Evolutionary conservation across 37 sponge, comb jelly and placozoan genomes (phyloP), one percentile per base, ranked within the genome.

Genomic region (Chondrilla cf. caribensis): DNA sequence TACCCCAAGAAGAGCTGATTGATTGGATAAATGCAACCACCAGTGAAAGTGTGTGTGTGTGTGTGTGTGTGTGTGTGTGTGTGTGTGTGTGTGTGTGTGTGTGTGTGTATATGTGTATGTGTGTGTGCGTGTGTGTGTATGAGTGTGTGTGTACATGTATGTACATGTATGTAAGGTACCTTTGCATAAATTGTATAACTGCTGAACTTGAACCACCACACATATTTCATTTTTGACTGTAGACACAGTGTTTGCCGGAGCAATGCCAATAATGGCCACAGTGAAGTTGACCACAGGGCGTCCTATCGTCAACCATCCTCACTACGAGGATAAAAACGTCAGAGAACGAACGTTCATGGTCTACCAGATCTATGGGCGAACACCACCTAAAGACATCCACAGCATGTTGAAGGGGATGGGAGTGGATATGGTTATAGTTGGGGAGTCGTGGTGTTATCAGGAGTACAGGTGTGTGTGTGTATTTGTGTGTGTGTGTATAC

Each of bases 261-360:
- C 87, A 37, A 95, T 97, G 98, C 89, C 95, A 18, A 85, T 85
- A 54, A 93, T 85, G 89, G 98, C 98, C 25, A 83, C 90, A 3
- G 77, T 97, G 55, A 90, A 84, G 87, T 83, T 97, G 55, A 78
- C 84, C 33, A 90, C 98, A 37, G 79, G 60, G 3, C 70, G 95
- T 14, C 84, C 92, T 22, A 95, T 97, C 25, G 95, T 95, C 37
- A 95, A 93, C 82, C 98, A 97, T 58, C 98, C 98, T 29, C 98
- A 97, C 82, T 97, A 95, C 64, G 98, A 97, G 82, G 70, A 90
- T 44, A 70, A 58, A 18, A 86, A 82, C 19, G 59, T 97, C 2
- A 76, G 94, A 58, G 76, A 84, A 11, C 57, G 98, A 18, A 92
- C 98, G 14, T 54, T 86, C 40, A 57, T 38, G n/a, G 89, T 97